These are phyloP conservation scores for Drosophila guanche DNA, from an alignment of 1,140 invertebrate genomes.

Conservation along the genomic window DNA sequence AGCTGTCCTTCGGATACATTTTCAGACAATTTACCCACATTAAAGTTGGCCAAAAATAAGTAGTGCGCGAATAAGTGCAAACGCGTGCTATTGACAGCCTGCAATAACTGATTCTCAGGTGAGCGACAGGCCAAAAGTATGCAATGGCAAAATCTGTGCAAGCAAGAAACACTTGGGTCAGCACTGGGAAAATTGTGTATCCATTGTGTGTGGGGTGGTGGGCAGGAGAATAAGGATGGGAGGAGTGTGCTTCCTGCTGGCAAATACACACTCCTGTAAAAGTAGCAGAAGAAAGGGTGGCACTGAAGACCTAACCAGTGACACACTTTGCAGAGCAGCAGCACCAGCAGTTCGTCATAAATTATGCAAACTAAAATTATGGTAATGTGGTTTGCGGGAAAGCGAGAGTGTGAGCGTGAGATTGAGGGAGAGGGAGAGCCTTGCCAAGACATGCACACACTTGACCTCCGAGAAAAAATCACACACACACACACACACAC, in stretches of 20 bases:
- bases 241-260: conserved; percentile 21
- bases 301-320: conserved; percentile 42
- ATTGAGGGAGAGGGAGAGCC: conserved; percentile 10
- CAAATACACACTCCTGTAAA: conserved; percentile 49
- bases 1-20: conserved; percentile 21
- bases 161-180: conserved; percentile 34
- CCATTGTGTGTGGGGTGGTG: conserved; percentile 27
- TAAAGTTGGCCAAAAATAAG: conserved; percentile 2
- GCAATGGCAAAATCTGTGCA: neutral
- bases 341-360: conserved; percentile 29
- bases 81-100: neutral
- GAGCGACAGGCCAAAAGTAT: conserved; percentile 28
- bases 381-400: conserved; percentile 47
- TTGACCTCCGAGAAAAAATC: conserved; percentile 32
- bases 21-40: conserved; percentile 4
- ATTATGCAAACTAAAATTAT: conserved; percentile 62
- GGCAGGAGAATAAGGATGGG: neutral
- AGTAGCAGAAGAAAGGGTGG: conserved; percentile 7
- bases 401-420: conserved; percentile 39
- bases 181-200: conserved; percentile 71
- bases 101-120: conserved; percentile 16
- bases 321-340: conserved; percentile 26
- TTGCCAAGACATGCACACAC: conserved; percentile 32
- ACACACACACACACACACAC: conserved; percentile 24
- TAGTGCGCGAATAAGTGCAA: conserved; percentile 1